Evolutionary conservation across 2,888 invertebrate genomes (phyloP), one percentile per base, ranked within the genome.

Genomic region (Acrobasis suavella): DNA sequence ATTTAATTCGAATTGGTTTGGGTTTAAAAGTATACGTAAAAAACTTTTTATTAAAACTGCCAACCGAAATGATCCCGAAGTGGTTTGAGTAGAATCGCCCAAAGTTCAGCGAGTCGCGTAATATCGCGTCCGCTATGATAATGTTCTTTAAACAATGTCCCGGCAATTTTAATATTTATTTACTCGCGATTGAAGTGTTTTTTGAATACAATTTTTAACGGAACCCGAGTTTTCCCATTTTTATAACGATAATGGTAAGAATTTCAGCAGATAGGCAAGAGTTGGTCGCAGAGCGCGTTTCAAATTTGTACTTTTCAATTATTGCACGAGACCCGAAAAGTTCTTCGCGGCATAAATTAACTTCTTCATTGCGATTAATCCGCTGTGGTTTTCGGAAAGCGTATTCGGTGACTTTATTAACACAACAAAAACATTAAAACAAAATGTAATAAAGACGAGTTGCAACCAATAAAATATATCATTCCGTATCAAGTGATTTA

Each of bases 241-340:
- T 84, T 81, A 75, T 80, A 79, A 80, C 78, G 78, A 76, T 81
- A 81, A 83, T 76, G 77, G 79, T 71, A 74, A 73, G 71, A 83
- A 82, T 76, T 82, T 80, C 67, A 72, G 69, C 76, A 75, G 74
- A 71, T 71, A 75, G 74, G 68, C 66, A 72, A 70, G 72, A 73
- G 62, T 73, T 73, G 67, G 69, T 68, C 63, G 66, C 72, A 70
- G 71, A 67, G 72, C 76, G 75, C 74, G 75, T 77, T 82, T 76
- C 72, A 76, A 80, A 80, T 81, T 80, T 78, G 79, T 82, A 83
- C 82, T 84, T 80, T 83, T 83, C 83, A 83, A 84, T 82, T 82
- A 83, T 82, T 77, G 76, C 77, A 73, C 74, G 76, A 77, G 80
- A 66, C 75, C 74, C 71, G 65, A 78, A 70, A 79, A 83, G 76